A percentile compares a stretch with the other conserved stretches of the same genome.
phyloP scores from a whole-genome alignment of 2,113 vertebrate genomes.

The Rhinogobius similis region DNA sequence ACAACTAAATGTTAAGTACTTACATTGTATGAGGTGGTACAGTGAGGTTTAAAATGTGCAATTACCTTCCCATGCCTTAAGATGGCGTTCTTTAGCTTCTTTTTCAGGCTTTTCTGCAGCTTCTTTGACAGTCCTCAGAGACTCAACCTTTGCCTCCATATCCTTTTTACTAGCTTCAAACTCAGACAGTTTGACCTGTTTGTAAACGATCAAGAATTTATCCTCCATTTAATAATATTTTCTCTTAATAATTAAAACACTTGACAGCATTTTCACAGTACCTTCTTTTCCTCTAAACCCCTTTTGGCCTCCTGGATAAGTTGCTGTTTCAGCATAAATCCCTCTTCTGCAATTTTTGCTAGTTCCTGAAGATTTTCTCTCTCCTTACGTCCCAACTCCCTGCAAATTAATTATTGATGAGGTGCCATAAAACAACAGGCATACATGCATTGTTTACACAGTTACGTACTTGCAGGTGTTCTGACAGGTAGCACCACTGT shows the following conservation, averaged over 20 bases:
- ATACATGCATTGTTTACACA: background rate
- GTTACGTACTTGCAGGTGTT: slow-evolving; percentile 86
- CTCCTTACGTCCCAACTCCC: slow-evolving; percentile 86
- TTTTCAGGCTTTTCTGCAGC: slow-evolving; percentile 85
- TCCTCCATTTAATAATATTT: background rate
- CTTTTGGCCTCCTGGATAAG: slow-evolving; percentile 88
- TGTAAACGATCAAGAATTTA: background rate
- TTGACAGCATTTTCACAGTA: slow-evolving; percentile 34
- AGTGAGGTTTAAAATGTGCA: background rate
- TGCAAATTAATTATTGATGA: slow-evolving; percentile 38
- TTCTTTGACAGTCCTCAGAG: slow-evolving; percentile 81
- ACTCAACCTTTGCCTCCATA: slow-evolving; percentile 81
- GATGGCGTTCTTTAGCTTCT: slow-evolving; percentile 87
- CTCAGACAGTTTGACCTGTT: slow-evolving; percentile 80
- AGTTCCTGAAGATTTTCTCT: slow-evolving; percentile 82
- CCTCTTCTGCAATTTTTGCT: slow-evolving; percentile 86
- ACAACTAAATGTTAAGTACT: background rate
- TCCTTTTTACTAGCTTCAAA: slow-evolving; percentile 78
- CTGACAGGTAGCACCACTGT: slow-evolving; percentile 85
- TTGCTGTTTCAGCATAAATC: slow-evolving; percentile 84
- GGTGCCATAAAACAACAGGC: background rate
- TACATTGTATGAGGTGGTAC: slow-evolving; percentile 14
- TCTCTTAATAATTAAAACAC: background rate
- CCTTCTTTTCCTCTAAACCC: slow-evolving; percentile 87
- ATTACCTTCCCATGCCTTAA: slow-evolving; percentile 87